These are phyloP conservation scores for Hanleya hanleyi DNA, from an alignment of 2,888 invertebrate genomes.

Conservation along the genomic window DNA sequence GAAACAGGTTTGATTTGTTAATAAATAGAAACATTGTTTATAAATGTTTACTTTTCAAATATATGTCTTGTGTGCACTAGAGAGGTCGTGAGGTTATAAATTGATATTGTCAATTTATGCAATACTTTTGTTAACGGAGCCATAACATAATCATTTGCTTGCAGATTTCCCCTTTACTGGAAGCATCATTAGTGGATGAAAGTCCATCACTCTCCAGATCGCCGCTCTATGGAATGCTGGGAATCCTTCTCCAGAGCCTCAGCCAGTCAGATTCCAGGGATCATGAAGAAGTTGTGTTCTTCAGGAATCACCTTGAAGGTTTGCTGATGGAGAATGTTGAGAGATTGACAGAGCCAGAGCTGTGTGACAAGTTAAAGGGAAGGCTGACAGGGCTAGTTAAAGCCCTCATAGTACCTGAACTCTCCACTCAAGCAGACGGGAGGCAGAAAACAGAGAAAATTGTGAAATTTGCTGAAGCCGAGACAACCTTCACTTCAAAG, in stretches of 20 bases:
- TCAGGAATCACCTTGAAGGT: no score
- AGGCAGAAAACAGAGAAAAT: conserved; percentile 6
- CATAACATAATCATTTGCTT: conserved; percentile 18
- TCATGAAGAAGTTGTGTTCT: no score
- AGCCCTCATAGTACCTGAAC: not conserved
- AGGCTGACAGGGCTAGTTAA: not conserved
- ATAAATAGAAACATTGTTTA: no score
- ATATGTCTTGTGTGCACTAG: no score
- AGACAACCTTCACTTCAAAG: no score
- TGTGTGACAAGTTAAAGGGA: not conserved
- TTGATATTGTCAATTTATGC: not conserved
- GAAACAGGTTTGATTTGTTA: no score
- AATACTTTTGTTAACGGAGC: not conserved
- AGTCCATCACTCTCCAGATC: conserved; percentile 52
- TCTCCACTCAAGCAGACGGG: no score
- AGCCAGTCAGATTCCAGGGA: conserved; percentile 13
- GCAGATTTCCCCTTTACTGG: conserved; percentile 63
- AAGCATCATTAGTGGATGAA: conserved; percentile 58
- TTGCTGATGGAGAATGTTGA: not conserved
- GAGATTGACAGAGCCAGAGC: not conserved
- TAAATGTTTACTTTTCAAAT: no score
- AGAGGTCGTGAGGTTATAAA: no score
- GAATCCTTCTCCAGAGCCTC: conserved; percentile 36
- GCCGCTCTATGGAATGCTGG: conserved; percentile 49
- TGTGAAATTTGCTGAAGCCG: conserved; percentile 9